These are phyloP conservation scores for Priocnemis perturbator DNA, from an alignment of 2,888 invertebrate genomes.

Conservation along the genomic window DNA sequence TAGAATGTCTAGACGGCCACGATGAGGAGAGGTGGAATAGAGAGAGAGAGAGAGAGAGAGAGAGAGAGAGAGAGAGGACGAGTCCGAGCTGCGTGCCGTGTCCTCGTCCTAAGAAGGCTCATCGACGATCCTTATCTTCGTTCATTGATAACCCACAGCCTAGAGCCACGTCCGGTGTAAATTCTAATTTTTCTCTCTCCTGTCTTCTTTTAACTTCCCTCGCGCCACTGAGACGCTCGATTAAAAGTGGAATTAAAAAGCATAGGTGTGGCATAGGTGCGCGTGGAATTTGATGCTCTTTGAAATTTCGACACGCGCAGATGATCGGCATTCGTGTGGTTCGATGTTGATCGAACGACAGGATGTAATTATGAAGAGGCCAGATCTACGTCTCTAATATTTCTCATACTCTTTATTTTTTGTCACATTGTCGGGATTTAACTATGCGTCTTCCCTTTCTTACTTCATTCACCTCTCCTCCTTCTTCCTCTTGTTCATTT, in stretches of 20 bases:
- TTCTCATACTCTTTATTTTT: constrained; percentile 19
- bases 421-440: constrained; percentile 16
- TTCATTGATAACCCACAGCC: constrained; percentile 56
- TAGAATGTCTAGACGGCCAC: constrained; percentile 70
- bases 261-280: constrained; percentile 10
- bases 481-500: constrained; percentile 13
- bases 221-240: not conserved
- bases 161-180: constrained; percentile 19
- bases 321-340: too few species aligned
- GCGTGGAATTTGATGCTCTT: not conserved
- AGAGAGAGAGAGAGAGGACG: constrained; percentile 20
- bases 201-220: not conserved
- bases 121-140: constrained; percentile 57
- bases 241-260: not conserved
- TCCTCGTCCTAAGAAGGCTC: constrained; percentile 28
- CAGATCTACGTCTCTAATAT: too few species aligned
- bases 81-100: constrained; percentile 13
- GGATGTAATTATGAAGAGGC: too few species aligned
- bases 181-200: constrained; percentile 5
- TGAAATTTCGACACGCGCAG: not conserved
- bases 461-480: not conserved
- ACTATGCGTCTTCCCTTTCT: not conserved
- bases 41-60: constrained; percentile 26
- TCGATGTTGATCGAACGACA: too few species aligned
- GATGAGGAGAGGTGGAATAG: constrained; percentile 25